Conservation (phyloP, 1,140 invertebrate species). For the Vollenhovia emeryi region DNA sequence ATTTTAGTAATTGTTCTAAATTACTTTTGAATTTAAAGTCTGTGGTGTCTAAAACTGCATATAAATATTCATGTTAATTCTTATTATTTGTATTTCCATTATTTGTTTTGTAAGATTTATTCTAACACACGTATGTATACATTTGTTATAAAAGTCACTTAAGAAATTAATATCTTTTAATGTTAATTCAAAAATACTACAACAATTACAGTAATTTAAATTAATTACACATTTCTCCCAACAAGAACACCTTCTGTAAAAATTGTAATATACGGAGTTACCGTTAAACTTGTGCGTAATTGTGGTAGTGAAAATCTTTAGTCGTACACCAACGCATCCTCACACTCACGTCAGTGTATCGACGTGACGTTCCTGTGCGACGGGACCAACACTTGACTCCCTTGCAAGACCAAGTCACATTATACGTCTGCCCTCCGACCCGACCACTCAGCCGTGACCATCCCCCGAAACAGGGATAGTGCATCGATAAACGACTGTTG, state of each 20-base stretch:
- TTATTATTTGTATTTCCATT: background rate
- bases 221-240: background rate
- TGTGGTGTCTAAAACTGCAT: background rate
- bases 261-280: background rate
- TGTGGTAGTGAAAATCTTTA: conserved; percentile 76
- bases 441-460: conserved; percentile 78
- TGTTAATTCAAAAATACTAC: background rate
- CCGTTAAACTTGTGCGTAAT: conserved; percentile 5
- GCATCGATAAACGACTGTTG: conserved; percentile 24
- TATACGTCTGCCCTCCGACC: conserved; percentile 82
- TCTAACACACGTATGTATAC: background rate
- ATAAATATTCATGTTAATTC: too few species aligned
- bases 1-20: background rate
- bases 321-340: conserved; percentile 64
- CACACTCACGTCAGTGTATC: conserved; percentile 52
- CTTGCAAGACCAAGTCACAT: conserved; percentile 81
- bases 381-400: conserved; percentile 81
- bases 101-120: background rate
- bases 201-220: background rate
- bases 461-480: conserved; percentile 49
- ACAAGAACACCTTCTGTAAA: conserved; percentile 33
- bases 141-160: background rate
- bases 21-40: background rate
- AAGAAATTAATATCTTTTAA: background rate
- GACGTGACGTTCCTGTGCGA: conserved; percentile 53